phyloP scores from a whole-genome alignment of 2,113 vertebrate species.

The Pterophyllum scalare region DNA sequence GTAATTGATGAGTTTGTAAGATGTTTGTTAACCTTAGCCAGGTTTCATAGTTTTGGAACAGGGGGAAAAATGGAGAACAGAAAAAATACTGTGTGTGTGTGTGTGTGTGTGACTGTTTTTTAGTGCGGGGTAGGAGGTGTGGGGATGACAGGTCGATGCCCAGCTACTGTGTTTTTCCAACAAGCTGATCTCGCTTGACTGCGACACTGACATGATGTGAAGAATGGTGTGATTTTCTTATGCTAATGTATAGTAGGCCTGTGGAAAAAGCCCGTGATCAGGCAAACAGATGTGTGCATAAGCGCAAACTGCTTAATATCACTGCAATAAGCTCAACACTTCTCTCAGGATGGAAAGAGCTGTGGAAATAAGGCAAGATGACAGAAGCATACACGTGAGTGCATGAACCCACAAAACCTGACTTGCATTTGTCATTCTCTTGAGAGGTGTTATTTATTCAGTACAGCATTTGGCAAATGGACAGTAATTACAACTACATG shows the following conservation, averaged over 20 bases:
- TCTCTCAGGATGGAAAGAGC: constrained; percentile 73
- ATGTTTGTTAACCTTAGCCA: constrained; percentile 73
- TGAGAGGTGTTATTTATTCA: constrained; percentile 40
- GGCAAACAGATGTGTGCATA: constrained; percentile 79
- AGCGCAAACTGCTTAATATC: constrained; percentile 75
- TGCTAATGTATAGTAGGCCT: constrained; percentile 59
- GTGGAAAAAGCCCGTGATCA: constrained; percentile 74
- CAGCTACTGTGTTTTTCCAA: constrained; percentile 71
- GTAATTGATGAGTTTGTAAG: constrained; percentile 81
- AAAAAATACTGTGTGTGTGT: constrained; percentile 30
- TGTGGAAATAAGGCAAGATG: constrained; percentile 71
- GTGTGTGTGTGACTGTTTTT: neutral
- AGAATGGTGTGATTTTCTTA: constrained; percentile 59
- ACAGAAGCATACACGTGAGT: constrained; percentile 59
- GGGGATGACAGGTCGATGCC: constrained; percentile 12
- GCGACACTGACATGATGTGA: constrained; percentile 60
- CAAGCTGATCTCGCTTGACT: constrained; percentile 45
- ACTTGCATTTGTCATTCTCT: constrained; percentile 40
- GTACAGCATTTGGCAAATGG: constrained; percentile 35
- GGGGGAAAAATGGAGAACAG: constrained; percentile 28
- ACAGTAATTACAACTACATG: constrained; percentile 36
- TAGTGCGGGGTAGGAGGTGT: neutral
- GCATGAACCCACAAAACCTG: constrained; percentile 34
- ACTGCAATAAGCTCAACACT: constrained; percentile 77
- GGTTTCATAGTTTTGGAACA: constrained; percentile 56